phyloP scores from a whole-genome alignment of 2,888 invertebrate species.

The Eupithecia centaureata region DNA sequence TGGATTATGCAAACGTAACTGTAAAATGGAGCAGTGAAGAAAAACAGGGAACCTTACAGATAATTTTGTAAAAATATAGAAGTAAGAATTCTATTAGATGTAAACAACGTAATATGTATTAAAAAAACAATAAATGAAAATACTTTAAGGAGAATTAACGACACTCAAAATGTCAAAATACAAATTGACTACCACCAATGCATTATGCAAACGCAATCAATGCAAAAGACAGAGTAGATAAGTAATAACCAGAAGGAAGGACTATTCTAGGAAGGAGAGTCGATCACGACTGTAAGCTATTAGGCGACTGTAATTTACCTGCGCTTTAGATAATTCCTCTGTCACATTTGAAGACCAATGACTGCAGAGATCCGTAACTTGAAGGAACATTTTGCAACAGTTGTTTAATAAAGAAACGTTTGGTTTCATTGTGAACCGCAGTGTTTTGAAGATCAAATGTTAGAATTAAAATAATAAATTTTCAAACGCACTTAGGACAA shows the following conservation, averaged over 20 bases:
- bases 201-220: constrained; percentile 31
- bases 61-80: not conserved
- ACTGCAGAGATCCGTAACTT: constrained; percentile 23
- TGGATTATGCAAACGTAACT: constrained; percentile 12
- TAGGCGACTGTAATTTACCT: constrained; percentile 59
- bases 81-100: not conserved
- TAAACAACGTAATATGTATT: not conserved
- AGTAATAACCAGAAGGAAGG: constrained; percentile 19
- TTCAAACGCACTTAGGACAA: not conserved
- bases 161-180: not conserved
- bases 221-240: constrained; percentile 5
- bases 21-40: not conserved
- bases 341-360: constrained; percentile 57
- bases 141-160: not conserved
- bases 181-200: not conserved
- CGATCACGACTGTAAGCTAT: constrained; percentile 57
- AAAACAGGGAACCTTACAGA: not conserved
- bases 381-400: not conserved
- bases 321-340: constrained; percentile 62
- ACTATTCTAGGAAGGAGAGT: constrained; percentile 54
- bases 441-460: not conserved
- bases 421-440: not conserved
- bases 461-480: not conserved
- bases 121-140: not conserved
- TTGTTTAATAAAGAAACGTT: not conserved